Base-by-base conservation (phyloP, 2,113 vertebrate species). In the Thymallus thymallus region DNA sequence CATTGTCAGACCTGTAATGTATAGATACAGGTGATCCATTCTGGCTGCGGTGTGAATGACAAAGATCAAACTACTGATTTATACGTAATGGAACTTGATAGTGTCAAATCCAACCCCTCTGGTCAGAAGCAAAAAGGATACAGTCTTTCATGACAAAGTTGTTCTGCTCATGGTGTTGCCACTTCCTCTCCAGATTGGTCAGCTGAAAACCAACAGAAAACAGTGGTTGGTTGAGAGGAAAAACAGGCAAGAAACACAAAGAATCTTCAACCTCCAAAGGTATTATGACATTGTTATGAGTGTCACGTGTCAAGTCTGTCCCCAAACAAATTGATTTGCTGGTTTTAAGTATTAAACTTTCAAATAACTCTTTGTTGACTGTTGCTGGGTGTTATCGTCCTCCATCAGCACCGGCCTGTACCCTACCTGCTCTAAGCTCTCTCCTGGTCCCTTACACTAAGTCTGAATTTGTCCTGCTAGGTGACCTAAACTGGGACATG, bases 101-200 rank as follows among this genome's bases (percentile, higher is more conserved):
- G 24, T 9, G 26, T 46, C 6, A 26, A 26, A 26, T 46, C 6
- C 1, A 46, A 46, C 45, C 46, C 9, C 46, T 48, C 46, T 16
- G 48, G 16, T 22, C 30, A 24, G 1, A 32, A 24, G 55, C 20
- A 13, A 41, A 76, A 92, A 98, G 96, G 98, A 99, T 99, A 99
- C 97, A 99, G 81, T 99, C 98, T 91, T 96, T 97, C 98, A 99
- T 98, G 62, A 98, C 95, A 80, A 97, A 98, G 90, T 98, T 99
- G 92, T 99, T 99, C 93, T 98, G 97, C 76, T 99, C 97, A 82
- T 94, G 90, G 79, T 99, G 95, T 75, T 98, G 96, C 96, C 95
- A 99, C 77, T 98, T 99, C 88, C 95, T 94, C 85, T 99, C 97
- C 92, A 99, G 89, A 92, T 99, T 99, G 71, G 92, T 94, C 84